phyloP scores from a whole-genome alignment of 2,113 vertebrate genomes.

The Talpa occidentalis region DNA sequence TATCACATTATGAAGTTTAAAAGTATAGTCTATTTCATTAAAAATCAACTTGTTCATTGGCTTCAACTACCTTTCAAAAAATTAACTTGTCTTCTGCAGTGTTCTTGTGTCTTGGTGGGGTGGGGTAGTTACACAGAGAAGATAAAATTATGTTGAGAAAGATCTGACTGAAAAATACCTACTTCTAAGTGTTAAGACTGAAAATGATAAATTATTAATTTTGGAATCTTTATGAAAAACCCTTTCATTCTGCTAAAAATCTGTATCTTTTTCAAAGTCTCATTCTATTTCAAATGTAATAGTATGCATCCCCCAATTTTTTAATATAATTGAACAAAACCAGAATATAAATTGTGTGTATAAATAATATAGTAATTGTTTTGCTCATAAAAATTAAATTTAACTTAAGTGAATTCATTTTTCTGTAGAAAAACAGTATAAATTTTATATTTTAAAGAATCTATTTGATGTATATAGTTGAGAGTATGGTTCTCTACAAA shows the following conservation, averaged over 20 bases:
- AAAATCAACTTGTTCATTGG: neutral
- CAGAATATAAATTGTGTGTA: constrained; percentile 66
- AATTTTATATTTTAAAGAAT: constrained; percentile 41
- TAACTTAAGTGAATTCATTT: constrained; percentile 68
- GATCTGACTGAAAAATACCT: neutral
- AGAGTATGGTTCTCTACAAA: neutral
- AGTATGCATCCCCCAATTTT: neutral
- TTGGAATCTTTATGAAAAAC: neutral
- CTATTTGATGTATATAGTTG: neutral
- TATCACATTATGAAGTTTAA: constrained; percentile 40
- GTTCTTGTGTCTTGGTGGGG: neutral
- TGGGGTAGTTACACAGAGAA: neutral
- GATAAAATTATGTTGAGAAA: neutral
- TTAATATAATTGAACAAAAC: constrained; percentile 57
- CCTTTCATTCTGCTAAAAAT: neutral
- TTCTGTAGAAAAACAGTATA: neutral
- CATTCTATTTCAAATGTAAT: neutral
- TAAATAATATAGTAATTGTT: no score
- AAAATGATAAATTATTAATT: neutral
- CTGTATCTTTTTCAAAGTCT: neutral
- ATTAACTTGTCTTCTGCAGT: neutral
- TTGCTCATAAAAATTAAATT: constrained; percentile 71
- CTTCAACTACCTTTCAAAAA: neutral
- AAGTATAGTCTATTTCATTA: constrained; percentile 22
- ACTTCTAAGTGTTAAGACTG: neutral